These are phyloP conservation scores for Apis mellifera DNA, from an alignment of 1,140 invertebrate species.

Conservation along the genomic window DNA sequence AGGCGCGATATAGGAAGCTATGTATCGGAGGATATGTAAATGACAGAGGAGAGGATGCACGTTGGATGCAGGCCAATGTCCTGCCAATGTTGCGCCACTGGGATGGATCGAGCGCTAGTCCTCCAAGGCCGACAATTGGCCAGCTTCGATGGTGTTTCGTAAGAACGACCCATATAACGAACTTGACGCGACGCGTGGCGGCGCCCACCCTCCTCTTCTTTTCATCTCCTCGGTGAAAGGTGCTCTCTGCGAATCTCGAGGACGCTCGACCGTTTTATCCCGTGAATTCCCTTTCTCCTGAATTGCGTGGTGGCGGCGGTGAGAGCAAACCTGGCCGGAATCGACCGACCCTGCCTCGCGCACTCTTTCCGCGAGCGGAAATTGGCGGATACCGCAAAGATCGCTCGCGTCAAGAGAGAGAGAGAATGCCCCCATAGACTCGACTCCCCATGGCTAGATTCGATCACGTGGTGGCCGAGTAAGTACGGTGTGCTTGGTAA, in stretches of 20 bases:
- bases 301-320: not conserved
- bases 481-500: slow-evolving; percentile 56
- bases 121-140: slow-evolving; percentile 55
- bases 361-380: slow-evolving; percentile 46
- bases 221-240: slow-evolving; percentile 61
- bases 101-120: slow-evolving; percentile 29
- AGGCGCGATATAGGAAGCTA: not conserved
- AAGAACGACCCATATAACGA: slow-evolving; percentile 69
- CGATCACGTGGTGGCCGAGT: slow-evolving; percentile 52
- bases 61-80: slow-evolving; percentile 41
- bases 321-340: slow-evolving; percentile 26
- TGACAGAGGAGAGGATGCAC: not conserved
- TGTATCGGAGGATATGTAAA: not conserved
- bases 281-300: slow-evolving; percentile 54
- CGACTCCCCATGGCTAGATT: slow-evolving; percentile 49
- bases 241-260: slow-evolving; percentile 59
- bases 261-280: slow-evolving; percentile 62
- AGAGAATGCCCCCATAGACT: slow-evolving; percentile 23
- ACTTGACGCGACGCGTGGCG: slow-evolving; percentile 62
- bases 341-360: slow-evolving; percentile 38
- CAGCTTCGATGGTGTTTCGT: slow-evolving; percentile 51
- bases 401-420: not conserved
- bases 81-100: slow-evolving; percentile 50
- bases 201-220: slow-evolving; percentile 45
- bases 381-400: slow-evolving; percentile 56